Evolutionary conservation across 2,888 invertebrate species (phyloP).

Genomic region (Drosophila atripex): DNA sequence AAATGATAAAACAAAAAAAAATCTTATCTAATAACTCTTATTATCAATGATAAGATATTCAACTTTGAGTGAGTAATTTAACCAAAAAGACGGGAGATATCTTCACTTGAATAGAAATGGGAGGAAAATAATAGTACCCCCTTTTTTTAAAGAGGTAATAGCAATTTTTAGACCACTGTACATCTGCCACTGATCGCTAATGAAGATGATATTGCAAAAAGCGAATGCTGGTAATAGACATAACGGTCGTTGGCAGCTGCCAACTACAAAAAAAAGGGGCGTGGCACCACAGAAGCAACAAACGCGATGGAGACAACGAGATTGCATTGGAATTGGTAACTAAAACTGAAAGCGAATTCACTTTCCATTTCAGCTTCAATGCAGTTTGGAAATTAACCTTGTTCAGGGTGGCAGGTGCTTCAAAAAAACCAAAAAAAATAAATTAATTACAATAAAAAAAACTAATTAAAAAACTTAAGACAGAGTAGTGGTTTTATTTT

Average conservation of each 20-base stretch:
- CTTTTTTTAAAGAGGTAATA: slow-evolving; percentile 2
- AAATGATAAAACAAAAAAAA: not conserved
- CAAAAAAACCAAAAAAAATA: slow-evolving; percentile 15
- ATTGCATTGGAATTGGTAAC: slow-evolving; percentile 35
- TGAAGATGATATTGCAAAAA: slow-evolving; percentile 77
- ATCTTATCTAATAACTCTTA: not conserved
- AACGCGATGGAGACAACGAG: slow-evolving; percentile 18
- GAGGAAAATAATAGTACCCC: not conserved
- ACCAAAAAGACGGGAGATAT: not conserved
- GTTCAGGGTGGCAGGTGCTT: slow-evolving; percentile 43
- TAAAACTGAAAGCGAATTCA: slow-evolving; percentile 62
- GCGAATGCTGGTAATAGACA: slow-evolving; percentile 34
- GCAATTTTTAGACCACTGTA: slow-evolving; percentile 14
- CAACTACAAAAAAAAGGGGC: slow-evolving; percentile 47
- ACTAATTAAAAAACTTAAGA: slow-evolving; percentile 29
- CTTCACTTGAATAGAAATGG: not conserved
- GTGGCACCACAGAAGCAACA: slow-evolving; percentile 45
- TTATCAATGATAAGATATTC: not conserved
- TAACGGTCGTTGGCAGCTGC: slow-evolving; percentile 57
- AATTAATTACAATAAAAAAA: slow-evolving; percentile 37
- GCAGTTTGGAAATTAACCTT: slow-evolving; percentile 40
- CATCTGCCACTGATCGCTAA: slow-evolving; percentile 44
- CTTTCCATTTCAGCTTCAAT: slow-evolving; percentile 65
- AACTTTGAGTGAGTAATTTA: not conserved
- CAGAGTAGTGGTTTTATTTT: slow-evolving; percentile 29